phyloP scores from a whole-genome alignment of 2,797 vertebrate species.

The Acrocephalus scirpaceus region DNA sequence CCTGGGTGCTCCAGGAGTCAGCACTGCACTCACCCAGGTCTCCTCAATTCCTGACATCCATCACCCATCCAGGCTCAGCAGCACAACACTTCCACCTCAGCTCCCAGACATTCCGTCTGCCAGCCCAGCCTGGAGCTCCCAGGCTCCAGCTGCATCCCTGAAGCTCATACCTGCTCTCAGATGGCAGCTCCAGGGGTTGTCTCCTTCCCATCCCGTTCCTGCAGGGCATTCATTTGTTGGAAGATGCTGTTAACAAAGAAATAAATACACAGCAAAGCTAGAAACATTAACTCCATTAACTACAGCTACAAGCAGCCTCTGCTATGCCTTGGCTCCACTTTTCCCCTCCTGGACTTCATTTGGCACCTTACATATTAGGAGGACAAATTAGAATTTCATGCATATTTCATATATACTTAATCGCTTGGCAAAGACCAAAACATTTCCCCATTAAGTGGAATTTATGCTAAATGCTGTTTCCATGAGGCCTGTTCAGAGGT shows the following conservation, averaged over 20 bases:
- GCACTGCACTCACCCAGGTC: accelerated
- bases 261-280: neutral
- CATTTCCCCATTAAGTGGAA: neutral
- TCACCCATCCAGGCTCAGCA: neutral
- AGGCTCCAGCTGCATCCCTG: neutral
- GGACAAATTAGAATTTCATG: conserved; percentile 55
- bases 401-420: conserved; percentile 53
- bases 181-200: neutral
- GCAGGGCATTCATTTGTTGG: neutral
- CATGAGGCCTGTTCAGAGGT: neutral
- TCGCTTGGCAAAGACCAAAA: conserved; percentile 44
- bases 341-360: conserved; percentile 31
- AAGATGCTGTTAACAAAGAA: neutral
- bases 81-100: accelerated
- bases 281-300: neutral
- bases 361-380: conserved; percentile 7
- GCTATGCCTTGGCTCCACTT: neutral
- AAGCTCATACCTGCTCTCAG: neutral
- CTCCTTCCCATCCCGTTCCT: accelerated
- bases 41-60: accelerated
- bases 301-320: neutral
- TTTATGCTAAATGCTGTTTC: conserved; percentile 15
- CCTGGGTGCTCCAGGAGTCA: accelerated
- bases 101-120: neutral
- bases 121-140: neutral